Conservation (phyloP, 2,113 vertebrate species). For the Marmota monax region DNA sequence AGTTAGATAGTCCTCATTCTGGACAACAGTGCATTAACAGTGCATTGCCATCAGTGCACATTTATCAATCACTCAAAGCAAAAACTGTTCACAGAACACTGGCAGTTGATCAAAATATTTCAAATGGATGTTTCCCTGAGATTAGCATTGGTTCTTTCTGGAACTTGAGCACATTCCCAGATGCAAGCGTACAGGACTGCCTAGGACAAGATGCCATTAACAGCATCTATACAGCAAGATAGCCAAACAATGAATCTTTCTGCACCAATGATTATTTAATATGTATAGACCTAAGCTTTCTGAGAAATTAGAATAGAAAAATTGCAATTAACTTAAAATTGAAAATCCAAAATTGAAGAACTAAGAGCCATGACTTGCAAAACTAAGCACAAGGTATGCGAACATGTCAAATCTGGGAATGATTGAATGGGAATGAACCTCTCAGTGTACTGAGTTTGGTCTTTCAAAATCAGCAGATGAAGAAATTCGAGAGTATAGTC, state of each 20-base stretch:
- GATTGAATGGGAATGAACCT: too few relatives aligned
- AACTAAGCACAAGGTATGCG: background rate
- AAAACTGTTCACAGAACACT: background rate
- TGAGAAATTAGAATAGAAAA: background rate
- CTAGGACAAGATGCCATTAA: background rate
- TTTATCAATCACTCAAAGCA: background rate
- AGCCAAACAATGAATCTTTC: background rate
- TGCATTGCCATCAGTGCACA: background rate
- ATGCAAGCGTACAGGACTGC: background rate
- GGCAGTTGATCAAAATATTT: background rate
- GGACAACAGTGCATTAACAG: background rate
- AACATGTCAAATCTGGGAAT: background rate
- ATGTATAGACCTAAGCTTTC: background rate
- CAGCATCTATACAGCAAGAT: background rate
- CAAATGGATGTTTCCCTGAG: background rate
- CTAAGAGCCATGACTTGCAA: background rate
- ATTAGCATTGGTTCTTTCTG: background rate
- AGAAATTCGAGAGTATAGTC: background rate
- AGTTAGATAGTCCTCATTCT: background rate
- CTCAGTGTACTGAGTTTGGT: fast-evolving
- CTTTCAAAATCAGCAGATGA: background rate
- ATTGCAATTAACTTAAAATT: background rate
- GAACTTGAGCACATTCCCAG: background rate
- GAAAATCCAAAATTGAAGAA: background rate
- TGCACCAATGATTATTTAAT: background rate